Evolutionary conservation across 2,888 invertebrate species (phyloP).

Genomic region (Sesia bembeciformis): DNA sequence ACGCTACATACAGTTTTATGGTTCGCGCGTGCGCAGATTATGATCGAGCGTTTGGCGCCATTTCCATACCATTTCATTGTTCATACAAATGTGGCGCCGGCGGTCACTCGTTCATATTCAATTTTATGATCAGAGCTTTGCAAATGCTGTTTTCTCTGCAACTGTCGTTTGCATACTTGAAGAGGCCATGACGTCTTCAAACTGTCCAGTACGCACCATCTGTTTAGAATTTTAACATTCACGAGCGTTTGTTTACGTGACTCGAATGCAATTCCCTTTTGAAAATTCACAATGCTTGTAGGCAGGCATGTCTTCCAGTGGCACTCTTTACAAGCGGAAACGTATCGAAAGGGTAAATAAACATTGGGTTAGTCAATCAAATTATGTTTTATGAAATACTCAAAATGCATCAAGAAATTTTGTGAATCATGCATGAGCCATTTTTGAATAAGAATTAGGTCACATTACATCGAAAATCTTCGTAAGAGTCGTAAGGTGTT

Average conservation of each 20-base stretch:
- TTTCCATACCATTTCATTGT: slow-evolving; percentile 64
- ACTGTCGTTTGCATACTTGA: slow-evolving; percentile 27
- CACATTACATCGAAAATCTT: slow-evolving; percentile 34
- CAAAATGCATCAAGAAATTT: slow-evolving; percentile 39
- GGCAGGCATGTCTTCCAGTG: not conserved
- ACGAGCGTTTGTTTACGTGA: not conserved
- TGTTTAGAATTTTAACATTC: slow-evolving; percentile 51
- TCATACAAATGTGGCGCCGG: slow-evolving; percentile 64
- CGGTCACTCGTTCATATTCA: slow-evolving; percentile 51
- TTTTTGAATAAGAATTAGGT: slow-evolving; percentile 45
- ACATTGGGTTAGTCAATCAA: slow-evolving; percentile 38
- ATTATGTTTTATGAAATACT: slow-evolving; percentile 14
- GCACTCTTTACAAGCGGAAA: slow-evolving; percentile 21
- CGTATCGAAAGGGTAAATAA: slow-evolving; percentile 46
- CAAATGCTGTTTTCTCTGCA: slow-evolving; percentile 43
- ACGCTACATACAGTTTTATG: slow-evolving; percentile 32
- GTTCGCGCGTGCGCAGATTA: slow-evolving; percentile 30
- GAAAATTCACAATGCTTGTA: not conserved
- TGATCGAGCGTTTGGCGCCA: slow-evolving; percentile 60
- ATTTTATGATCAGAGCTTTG: slow-evolving; percentile 57
- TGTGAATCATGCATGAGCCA: slow-evolving; percentile 36
- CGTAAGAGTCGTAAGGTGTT: slow-evolving; percentile 29
- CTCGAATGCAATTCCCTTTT: not conserved
- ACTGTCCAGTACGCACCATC: slow-evolving; percentile 17
- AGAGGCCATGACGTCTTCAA: slow-evolving; percentile 33